phyloP scores from a whole-genome alignment of 2,888 invertebrate genomes.

The Drosophila antonietae region DNA sequence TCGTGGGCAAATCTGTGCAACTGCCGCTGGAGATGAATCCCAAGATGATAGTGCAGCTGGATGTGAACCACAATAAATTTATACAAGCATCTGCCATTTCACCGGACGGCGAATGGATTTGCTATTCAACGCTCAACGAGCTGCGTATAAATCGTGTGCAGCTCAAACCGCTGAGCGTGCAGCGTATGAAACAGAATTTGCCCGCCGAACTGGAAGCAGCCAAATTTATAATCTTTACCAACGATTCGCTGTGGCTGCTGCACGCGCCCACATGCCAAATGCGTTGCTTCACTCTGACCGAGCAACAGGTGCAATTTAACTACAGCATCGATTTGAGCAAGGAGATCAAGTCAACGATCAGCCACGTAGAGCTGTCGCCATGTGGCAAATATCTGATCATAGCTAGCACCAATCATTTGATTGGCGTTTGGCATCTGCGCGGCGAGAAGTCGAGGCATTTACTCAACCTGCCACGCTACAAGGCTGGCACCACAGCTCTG shows the following conservation, averaged over 20 bases:
- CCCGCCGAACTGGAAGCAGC: constrained; percentile 82
- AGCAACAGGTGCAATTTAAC: constrained; percentile 74
- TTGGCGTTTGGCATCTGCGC: constrained; percentile 88
- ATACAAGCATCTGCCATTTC: constrained; percentile 90
- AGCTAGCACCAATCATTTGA: constrained; percentile 88
- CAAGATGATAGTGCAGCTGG: constrained; percentile 89
- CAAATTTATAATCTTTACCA: constrained; percentile 84
- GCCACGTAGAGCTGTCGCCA: constrained; percentile 85
- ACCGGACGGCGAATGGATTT: constrained; percentile 89
- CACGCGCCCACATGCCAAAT: constrained; percentile 83
- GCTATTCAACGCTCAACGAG: constrained; percentile 89
- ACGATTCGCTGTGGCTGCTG: constrained; percentile 83
- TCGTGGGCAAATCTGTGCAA: constrained; percentile 17
- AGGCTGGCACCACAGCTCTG: constrained; percentile 89
- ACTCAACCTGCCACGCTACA: constrained; percentile 89
- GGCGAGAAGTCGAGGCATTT: constrained; percentile 84
- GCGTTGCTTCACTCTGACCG: constrained; percentile 83
- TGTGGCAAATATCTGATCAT: constrained; percentile 88
- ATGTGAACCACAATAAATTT: constrained; percentile 88
- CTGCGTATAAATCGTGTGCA: constrained; percentile 86
- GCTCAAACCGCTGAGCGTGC: constrained; percentile 59
- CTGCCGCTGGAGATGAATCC: constrained; percentile 85
- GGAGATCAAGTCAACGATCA: constrained; percentile 86
- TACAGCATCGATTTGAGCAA: constrained; percentile 83
- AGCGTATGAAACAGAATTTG: constrained; percentile 80